Evolutionary conservation across 2,797 vertebrate genomes (phyloP), one percentile per base, ranked within the genome.

Genomic region (Takifugu ocellatus): DNA sequence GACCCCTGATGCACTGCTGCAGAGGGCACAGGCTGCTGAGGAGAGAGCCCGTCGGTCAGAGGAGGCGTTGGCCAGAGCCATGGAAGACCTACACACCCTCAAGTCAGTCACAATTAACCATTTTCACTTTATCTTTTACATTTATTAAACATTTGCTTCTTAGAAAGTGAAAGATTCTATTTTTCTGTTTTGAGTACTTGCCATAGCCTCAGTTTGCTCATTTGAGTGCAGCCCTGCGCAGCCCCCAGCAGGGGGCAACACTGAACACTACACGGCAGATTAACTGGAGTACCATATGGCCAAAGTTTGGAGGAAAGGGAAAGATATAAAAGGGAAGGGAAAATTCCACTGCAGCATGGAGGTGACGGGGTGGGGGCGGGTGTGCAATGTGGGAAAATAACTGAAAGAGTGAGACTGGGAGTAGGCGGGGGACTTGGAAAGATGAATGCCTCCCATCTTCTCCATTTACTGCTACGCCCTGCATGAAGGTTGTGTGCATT

Each of bases 1-100:
- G 14, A 15, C 55, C 66, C 54, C 74, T 2, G 1, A 63, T 43
- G 71, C 77, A 16, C 69, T 92, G 54, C 80, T 91, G 43, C 90
- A 83, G 25, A 89, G 88, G 17, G 63, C 92, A n/a, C 88, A 81
- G 63, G 72, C 31, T 0, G 90, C 91, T 0, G 94, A 99, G 68
- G 85, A 89, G 25, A 85, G 93, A 79, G 93, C 92, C 6, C 71
- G 75, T 27, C 75, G 66, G 0, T 87, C 94, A 9, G 96, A 96
- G 75, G 91, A 92, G 66, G 93, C 91, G 0, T 74, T 98, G 72
- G 82, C 86, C 53, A 87, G 91, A 80, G 92, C 92, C 4, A 91
- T 91, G 45, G 92, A 94, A 4, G 96, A 98, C 75, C 87, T 98
- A 27, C 92, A 95, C 33, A 96, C 90, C 84, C 93, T 98, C 80